Evolutionary conservation across 2,797 vertebrate genomes (phyloP).

Genomic region (Taenioides sp.): DNA sequence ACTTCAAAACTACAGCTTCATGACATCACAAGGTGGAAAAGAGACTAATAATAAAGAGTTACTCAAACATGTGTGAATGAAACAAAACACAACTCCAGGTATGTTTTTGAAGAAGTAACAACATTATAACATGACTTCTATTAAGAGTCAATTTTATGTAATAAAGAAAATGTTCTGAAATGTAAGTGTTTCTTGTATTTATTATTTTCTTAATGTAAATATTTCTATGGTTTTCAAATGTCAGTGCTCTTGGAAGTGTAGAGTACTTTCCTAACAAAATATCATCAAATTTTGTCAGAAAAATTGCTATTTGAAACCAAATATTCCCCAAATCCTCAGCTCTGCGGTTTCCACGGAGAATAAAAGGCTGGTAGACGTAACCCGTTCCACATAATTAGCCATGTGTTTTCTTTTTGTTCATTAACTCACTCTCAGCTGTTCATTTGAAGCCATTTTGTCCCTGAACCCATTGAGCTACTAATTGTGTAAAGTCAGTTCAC

Average conservation of each 20-base stretch:
- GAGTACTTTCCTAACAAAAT: too few relatives aligned
- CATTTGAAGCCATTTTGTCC: conserved; percentile 44
- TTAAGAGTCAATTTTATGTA: too few relatives aligned
- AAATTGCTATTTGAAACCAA: neutral
- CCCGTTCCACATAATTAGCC: conserved; percentile 56
- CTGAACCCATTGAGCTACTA: conserved; percentile 43
- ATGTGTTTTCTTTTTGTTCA: conserved; percentile 23
- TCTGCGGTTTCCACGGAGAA: neutral
- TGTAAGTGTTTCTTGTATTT: neutral
- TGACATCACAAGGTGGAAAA: too few relatives aligned
- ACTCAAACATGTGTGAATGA: too few relatives aligned
- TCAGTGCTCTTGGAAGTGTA: neutral
- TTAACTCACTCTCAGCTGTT: conserved; percentile 40
- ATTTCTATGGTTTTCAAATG: neutral
- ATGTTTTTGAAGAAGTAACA: too few relatives aligned
- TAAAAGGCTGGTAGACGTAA: neutral
- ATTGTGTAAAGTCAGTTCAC: conserved; percentile 45
- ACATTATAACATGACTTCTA: too few relatives aligned
- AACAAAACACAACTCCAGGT: too few relatives aligned
- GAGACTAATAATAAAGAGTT: too few relatives aligned
- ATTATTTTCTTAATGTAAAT: neutral
- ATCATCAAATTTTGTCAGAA: neutral
- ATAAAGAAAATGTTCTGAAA: neutral
- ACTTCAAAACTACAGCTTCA: too few relatives aligned
- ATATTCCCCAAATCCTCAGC: neutral